A percentile compares a stretch with the other conserved stretches of the same genome.
Conservation (phyloP, 2,113 vertebrate species). For the Amblyornis subalaris region DNA sequence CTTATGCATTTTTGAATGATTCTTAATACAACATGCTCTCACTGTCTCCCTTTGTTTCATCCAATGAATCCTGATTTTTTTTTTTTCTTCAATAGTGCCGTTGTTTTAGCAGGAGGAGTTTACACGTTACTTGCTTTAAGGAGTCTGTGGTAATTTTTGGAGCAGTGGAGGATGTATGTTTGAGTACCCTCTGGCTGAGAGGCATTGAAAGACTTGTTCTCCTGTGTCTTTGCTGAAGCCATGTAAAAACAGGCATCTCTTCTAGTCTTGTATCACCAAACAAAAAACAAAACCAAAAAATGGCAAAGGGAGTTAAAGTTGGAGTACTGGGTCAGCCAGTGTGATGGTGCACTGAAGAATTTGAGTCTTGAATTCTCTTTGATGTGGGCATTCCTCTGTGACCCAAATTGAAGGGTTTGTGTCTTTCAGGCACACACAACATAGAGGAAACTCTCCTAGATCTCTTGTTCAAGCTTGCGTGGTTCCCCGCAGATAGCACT, state of each 20-base stretch:
- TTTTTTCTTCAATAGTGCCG: neutral
- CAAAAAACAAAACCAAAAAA: neutral
- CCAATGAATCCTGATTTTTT: neutral
- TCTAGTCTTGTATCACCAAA: neutral
- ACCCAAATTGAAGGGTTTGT: neutral
- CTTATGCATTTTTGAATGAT: neutral
- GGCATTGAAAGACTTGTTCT: neutral
- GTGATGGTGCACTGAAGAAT: neutral
- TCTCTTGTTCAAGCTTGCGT: neutral
- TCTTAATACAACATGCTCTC: neutral
- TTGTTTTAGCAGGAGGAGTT: neutral
- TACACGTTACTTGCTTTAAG: accelerated
- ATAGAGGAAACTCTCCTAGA: neutral
- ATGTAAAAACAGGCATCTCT: neutral
- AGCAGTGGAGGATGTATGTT: neutral
- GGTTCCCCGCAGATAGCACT: neutral
- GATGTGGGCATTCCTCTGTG: neutral
- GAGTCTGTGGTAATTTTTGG: neutral
- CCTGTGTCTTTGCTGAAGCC: neutral
- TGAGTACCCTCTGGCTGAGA: neutral
- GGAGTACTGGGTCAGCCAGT: neutral
- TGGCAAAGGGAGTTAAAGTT: accelerated
- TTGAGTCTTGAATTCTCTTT: neutral
- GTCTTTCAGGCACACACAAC: neutral
- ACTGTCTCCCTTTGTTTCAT: neutral